Conservation (phyloP, 2,888 invertebrate genomes). For the Drosophila monieri region DNA sequence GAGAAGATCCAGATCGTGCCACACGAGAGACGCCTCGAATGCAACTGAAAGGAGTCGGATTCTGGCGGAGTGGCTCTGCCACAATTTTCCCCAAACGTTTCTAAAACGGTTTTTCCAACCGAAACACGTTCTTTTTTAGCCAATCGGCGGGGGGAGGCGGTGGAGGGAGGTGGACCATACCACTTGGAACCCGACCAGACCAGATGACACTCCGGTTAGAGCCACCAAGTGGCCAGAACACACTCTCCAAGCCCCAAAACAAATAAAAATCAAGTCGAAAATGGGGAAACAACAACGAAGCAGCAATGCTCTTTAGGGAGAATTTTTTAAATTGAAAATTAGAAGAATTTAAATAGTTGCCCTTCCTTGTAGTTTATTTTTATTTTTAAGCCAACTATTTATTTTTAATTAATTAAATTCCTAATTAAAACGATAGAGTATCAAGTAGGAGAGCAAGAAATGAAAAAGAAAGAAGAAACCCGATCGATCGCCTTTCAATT, state of each 20-base stretch:
- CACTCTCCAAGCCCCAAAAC: slow-evolving; percentile 7
- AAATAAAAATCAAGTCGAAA: not conserved
- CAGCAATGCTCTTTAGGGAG: not conserved
- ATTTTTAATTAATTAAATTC: not conserved
- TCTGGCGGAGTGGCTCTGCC: slow-evolving; percentile 33
- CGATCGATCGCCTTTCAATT: slow-evolving; percentile 72
- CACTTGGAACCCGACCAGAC: slow-evolving; percentile 16
- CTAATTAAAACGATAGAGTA: not conserved
- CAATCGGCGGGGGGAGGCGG: slow-evolving; percentile 1
- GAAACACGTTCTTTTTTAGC: slow-evolving; percentile 41
- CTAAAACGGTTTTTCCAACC: slow-evolving; percentile 19
- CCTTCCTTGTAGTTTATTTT: not conserved
- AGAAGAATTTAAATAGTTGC: too few relatives aligned
- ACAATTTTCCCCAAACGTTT: slow-evolving; percentile 60
- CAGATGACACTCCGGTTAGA: slow-evolving; percentile 38
- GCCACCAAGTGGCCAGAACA: slow-evolving; percentile 27
- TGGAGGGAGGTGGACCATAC: slow-evolving; percentile 17
- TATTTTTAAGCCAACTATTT: not conserved
- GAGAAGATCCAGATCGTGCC: not conserved
- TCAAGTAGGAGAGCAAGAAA: not conserved
- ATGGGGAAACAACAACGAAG: not conserved
- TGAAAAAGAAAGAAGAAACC: slow-evolving; percentile 31
- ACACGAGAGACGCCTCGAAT: slow-evolving; percentile 58
- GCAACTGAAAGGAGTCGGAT: slow-evolving; percentile 75
- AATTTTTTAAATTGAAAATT: not conserved